Evolutionary conservation across 2,797 vertebrate genomes (phyloP), one percentile per base, ranked within the genome.

Genomic region (Ptychobarbus kaznakovi): DNA sequence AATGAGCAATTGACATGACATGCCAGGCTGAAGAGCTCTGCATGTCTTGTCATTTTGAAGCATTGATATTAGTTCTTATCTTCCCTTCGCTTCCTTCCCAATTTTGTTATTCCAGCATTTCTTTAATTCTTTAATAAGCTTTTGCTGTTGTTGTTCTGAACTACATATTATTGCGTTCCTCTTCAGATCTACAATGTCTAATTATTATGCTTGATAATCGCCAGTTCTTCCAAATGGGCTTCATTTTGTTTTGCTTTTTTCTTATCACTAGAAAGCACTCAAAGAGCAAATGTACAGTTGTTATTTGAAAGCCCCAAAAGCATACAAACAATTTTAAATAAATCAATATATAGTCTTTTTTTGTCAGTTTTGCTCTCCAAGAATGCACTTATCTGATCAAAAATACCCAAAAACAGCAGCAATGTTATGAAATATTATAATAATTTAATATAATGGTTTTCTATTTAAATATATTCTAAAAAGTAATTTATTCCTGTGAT

Each of bases 31-130:
- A 63, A 75, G 44, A 68, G 56, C 58, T 35, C 13, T 20, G 49
- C 28, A 70, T 65, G 35, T 53, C 51, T 69, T 77, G 22, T 70
- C 40, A 85, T 16, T 84, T 84, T 84, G 44, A 87, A 72, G 35
- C 28, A 66, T 25, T n/a, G 40, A 80, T 76, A 82, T 86, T 82
- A 40, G 22, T 70, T 70, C 72, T 68, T 20, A 82, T 70, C 72
- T 77, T 72, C 53, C 38, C 61, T 74, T 56, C 7, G 18, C 53
- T 72, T 86, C 28, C 22, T 63, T 72, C 44, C 46, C 73, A 40
- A 3, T 72, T 72, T 18, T 69, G 51, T 66, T 35, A 25, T 38
- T 69, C 25, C 46, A 66, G 12, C 9, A 42, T 44, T 25, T 72
- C n/a, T 58, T 70, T 56, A 22, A 18, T 68, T 46, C 42, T 80